Evolutionary conservation across 1,140 invertebrate genomes (phyloP).

Genomic region (Solenopsis invicta): DNA sequence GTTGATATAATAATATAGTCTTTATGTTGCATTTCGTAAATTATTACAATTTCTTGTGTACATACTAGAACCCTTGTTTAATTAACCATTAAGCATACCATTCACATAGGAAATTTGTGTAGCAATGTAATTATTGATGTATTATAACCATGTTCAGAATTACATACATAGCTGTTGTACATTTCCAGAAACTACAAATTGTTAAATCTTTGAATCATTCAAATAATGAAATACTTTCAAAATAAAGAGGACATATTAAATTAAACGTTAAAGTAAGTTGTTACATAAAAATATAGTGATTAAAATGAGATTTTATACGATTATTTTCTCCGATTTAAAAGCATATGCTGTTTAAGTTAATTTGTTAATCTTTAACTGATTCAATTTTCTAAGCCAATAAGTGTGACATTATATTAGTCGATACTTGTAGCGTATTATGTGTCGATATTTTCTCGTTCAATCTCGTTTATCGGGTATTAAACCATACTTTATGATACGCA

Average conservation of each 20-base stretch:
- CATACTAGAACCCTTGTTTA: background rate
- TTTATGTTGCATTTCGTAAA: background rate
- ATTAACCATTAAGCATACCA: background rate
- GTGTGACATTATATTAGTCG: background rate
- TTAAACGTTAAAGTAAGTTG: background rate
- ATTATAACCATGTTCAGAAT: background rate
- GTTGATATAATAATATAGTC: background rate
- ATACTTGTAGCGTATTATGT: background rate
- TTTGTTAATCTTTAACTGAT: constrained; percentile 15
- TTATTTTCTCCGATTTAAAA: background rate
- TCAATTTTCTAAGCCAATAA: background rate
- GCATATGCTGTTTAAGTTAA: background rate
- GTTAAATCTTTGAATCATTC: background rate
- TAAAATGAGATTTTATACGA: background rate
- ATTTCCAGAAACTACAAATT: background rate
- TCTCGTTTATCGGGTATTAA: background rate
- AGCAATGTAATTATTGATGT: constrained; percentile 20
- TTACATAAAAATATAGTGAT: background rate
- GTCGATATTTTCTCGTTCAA: background rate
- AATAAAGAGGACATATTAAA: background rate
- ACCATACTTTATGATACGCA: background rate
- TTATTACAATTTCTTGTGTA: background rate
- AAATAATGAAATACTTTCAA: background rate
- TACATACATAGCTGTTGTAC: background rate
- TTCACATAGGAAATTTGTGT: constrained; percentile 12